Evolutionary conservation across 2,888 invertebrate species (phyloP).

Genomic region (Leucophenga montana): DNA sequence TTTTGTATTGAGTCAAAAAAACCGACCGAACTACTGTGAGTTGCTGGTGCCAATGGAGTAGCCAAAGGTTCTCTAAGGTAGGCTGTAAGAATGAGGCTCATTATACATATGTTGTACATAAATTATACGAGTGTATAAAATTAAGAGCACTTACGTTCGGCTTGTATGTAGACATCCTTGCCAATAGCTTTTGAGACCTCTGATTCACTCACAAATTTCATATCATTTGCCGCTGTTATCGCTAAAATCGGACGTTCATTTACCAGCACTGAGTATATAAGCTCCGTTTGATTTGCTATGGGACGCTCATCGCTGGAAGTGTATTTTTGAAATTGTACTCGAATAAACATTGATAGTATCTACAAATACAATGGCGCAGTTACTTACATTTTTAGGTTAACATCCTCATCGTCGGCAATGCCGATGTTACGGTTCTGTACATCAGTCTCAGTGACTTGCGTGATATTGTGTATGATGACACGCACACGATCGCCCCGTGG

Average conservation of each 20-base stretch:
- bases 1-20: slow-evolving; percentile 68
- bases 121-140: not conserved
- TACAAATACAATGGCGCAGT: not conserved
- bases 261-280: slow-evolving; percentile 87
- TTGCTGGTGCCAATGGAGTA: slow-evolving; percentile 72
- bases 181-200: slow-evolving; percentile 85
- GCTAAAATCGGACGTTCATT: slow-evolving; percentile 87
- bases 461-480: slow-evolving; percentile 81
- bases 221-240: slow-evolving; percentile 86
- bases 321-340: not conserved
- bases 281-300: slow-evolving; percentile 74
- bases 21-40: slow-evolving; percentile 62
- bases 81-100: slow-evolving; percentile 65
- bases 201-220: slow-evolving; percentile 84
- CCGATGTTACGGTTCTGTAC: slow-evolving; percentile 60
- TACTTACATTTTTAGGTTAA: slow-evolving; percentile 69
- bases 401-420: slow-evolving; percentile 54
- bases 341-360: no score
- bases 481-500: slow-evolving; percentile 75
- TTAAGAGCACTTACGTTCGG: slow-evolving; percentile 82
- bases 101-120: not conserved
- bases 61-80: slow-evolving; percentile 72
- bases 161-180: slow-evolving; percentile 85
- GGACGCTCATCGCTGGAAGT: slow-evolving; percentile 67
- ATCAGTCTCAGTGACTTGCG: slow-evolving; percentile 74